phyloP scores from a whole-genome alignment of 2,113 vertebrate genomes.

The Heteronetta atricapilla region DNA sequence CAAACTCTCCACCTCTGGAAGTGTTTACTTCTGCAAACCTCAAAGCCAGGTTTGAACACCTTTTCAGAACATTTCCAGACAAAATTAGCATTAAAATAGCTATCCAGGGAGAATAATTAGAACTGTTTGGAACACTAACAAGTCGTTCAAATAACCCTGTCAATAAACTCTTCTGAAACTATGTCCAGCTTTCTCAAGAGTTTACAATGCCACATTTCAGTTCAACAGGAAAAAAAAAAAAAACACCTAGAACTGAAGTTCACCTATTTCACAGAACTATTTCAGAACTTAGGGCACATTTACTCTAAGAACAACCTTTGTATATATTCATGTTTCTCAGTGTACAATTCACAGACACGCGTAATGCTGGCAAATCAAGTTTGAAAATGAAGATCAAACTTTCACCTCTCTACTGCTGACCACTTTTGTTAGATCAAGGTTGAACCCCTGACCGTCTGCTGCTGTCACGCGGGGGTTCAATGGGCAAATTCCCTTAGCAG shows the following conservation, averaged over 20 bases:
- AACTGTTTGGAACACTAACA: neutral
- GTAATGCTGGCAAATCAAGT: neutral
- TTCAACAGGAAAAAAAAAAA: neutral
- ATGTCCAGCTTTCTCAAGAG: neutral
- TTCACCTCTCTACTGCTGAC: neutral
- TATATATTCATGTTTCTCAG: neutral
- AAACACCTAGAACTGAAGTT: neutral
- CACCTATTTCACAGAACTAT: neutral
- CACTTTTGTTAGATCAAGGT: neutral
- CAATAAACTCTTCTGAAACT: neutral
- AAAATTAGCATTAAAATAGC: neutral
- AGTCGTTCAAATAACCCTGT: neutral
- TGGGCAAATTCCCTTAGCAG: neutral
- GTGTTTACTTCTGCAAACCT: neutral
- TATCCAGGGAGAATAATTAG: neutral
- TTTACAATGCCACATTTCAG: neutral
- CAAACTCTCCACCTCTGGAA: neutral
- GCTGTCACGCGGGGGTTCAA: neutral
- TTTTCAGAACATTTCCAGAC: neutral
- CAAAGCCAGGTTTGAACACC: neutral
- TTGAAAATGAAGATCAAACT: neutral
- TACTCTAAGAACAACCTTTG: accelerated
- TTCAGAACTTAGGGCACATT: neutral
- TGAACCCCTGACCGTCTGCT: neutral
- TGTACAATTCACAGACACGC: neutral